Evolutionary conservation across 2,797 vertebrate genomes (phyloP).

Genomic region (Pachyuromys duprasi): DNA sequence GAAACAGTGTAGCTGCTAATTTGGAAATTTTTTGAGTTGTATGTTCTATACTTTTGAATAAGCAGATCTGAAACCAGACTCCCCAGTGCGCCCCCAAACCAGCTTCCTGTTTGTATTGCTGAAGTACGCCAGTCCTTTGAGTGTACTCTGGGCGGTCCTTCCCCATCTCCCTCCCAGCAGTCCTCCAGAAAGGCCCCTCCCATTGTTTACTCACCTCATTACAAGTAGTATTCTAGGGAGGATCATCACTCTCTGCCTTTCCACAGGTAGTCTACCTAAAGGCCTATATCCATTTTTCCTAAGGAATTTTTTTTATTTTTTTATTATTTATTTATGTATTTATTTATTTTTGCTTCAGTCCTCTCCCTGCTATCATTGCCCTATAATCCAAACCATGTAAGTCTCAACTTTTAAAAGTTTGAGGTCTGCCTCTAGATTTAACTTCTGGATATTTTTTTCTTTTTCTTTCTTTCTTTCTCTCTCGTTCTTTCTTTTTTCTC

Average conservation of each 20-base stretch:
- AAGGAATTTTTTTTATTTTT: too few species aligned
- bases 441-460: background rate
- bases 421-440: background rate
- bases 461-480: background rate
- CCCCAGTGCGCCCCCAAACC: background rate
- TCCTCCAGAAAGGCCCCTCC: background rate
- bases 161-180: background rate
- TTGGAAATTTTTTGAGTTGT: background rate
- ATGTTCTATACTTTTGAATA: background rate
- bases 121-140: background rate
- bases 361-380: background rate
- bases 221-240: background rate
- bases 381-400: background rate
- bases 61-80: background rate
- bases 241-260: background rate
- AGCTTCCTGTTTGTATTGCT: constrained; percentile 1
- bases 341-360: too few species aligned
- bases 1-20: background rate
- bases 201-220: background rate
- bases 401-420: background rate
- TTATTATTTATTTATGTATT: too few species aligned
- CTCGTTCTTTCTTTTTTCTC: too few species aligned
- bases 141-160: background rate
- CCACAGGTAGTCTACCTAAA: background rate
- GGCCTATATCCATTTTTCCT: background rate